Evolutionary conservation across 2,888 invertebrate species (phyloP).

Genomic region (Melanophora roralis): DNA sequence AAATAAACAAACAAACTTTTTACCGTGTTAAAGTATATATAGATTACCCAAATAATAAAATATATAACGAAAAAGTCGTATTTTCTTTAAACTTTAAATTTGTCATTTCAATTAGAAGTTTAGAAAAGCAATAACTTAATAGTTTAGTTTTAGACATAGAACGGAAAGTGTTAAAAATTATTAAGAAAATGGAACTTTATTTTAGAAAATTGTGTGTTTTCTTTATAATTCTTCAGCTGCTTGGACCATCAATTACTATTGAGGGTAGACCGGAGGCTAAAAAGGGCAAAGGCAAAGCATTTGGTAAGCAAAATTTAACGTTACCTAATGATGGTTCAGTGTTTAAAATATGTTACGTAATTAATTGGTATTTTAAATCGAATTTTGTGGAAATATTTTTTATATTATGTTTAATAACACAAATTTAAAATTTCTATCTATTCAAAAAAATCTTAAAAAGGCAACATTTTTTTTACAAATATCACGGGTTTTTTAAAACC

Average conservation of each 20-base stretch:
- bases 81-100: neutral
- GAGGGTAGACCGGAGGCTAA: neutral
- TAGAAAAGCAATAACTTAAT: neutral
- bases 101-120: neutral
- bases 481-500: no score
- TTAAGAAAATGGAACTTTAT: neutral
- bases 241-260: neutral
- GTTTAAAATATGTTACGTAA: no score
- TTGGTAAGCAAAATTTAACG: constrained; percentile 22
- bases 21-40: no score
- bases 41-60: no score
- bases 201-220: neutral
- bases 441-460: no score
- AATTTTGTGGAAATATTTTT: no score
- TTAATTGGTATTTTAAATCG: no score
- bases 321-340: no score
- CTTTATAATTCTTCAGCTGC: constrained; percentile 11
- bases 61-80: no score
- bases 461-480: no score
- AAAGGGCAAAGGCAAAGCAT: constrained; percentile 10
- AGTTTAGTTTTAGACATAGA: constrained; percentile 16
- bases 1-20: constrained; percentile 10
- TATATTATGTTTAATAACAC: no score
- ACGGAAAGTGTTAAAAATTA: neutral
- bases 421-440: no score